Evolutionary conservation across 2,113 vertebrate genomes (phyloP), one percentile per base, ranked within the genome.

Genomic region (Pristiophorus japonicus): DNA sequence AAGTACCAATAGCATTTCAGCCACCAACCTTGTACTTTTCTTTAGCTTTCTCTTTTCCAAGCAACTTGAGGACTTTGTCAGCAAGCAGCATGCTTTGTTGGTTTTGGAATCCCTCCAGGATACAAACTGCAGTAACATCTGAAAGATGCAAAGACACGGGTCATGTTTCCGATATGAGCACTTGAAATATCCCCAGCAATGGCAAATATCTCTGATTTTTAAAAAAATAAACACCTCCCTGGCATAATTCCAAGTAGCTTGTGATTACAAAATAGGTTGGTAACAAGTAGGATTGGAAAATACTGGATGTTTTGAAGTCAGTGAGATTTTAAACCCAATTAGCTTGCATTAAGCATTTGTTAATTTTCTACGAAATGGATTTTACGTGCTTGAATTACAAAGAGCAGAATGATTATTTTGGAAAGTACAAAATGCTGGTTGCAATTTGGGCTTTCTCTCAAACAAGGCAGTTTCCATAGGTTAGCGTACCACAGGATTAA

Each of bases 11-110:
- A 30, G 24, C 12, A 66, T 11, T 94, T 65, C 12, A 67, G 65
- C 65, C 59, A 70, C 96, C 95, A 97, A 99, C 99, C 98, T 99
- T 99, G 96, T 99, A 99, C 96, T 99, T 99, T 14, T 99, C 99
- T 98, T 99, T 99, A 97, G 99, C 99, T 97, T 99, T 99, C 97
- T 99, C 99, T 97, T 99, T 99, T 10, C 99, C 99, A 96, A 99
- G 98, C 85, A 98, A 98, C 97, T 99, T 99, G 96, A 99, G 98
- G 96, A 99, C 99, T 97, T 98, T 99, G 97, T 99, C 99, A 96
- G 99, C 99, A 96, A 99, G 97, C 87, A 99, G 97, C 99, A 99
- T 99, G 97, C 99, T 99, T 96, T 99, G 98, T 96, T 99, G 99
- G 97, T 99, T 99, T 97, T 99, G 99, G 97, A 99, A 99, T 85